Evolutionary conservation across 2,113 vertebrate species (phyloP), one percentile per base, ranked within the genome.

Genomic region (Thymallus thymallus): DNA sequence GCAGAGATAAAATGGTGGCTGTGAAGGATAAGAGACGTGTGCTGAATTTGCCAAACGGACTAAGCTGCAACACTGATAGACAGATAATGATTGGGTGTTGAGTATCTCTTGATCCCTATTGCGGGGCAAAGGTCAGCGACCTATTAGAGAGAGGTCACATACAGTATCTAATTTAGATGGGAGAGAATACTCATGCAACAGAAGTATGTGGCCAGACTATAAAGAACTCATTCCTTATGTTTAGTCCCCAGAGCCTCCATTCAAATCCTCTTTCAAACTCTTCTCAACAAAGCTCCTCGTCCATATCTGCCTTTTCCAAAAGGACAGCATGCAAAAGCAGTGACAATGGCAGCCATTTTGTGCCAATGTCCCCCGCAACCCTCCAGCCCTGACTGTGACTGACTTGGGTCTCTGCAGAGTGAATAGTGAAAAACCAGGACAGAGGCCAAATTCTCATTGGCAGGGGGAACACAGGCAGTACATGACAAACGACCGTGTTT

Each of bases 401-500:
- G 55, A 79, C 73, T 70, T 32, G n/a, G n/a, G 56, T 60, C 18
- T 60, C 56, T 22, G 76, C 68, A 48, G 73, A 74, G 78, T 75
- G 82, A 88, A 80, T 80, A 80, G 75, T 76, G 75, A 45, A 46
- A 30, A 30, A 41, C 35, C 69, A 81, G 86, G 85, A 83, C 1
- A 66, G 61, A 29, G 75, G 88, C 87, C 88, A 88, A 79, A 69
- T 84, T 74, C 68, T 82, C 5, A 76, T 89, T 88, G 86, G 88
- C 85, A 88, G 80, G 76, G 69, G 74, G 72, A 72, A 80, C 63
- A 24, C 75, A 6, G 75, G 84, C 73, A 75, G 71, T 76, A 75
- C 81, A 87, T 88, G 88, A 90, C 82, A 88, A 88, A 90, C 80
- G 86, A 89, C 81, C 68, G 82, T 85, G 68, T 5, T 69, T 58